phyloP scores from a whole-genome alignment of 2,113 vertebrate species.

The Helogale parvula region DNA sequence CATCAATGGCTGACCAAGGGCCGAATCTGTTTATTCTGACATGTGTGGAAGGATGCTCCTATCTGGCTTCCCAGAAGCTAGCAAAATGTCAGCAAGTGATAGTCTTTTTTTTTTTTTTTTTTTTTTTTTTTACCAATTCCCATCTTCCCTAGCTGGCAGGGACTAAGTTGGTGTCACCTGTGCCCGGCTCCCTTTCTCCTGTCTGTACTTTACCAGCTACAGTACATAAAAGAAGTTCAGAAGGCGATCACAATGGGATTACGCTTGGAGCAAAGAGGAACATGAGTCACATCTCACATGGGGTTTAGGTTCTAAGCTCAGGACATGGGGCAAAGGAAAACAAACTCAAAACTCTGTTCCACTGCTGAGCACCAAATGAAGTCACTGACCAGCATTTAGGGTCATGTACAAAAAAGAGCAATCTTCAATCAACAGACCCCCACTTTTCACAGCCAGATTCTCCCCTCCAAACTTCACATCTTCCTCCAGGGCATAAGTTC shows the following conservation, averaged over 20 bases:
- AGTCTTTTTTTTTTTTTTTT: background rate
- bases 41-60: background rate
- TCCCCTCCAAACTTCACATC: background rate
- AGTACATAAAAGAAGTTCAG: background rate
- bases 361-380: background rate
- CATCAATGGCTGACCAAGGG: background rate
- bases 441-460: background rate
- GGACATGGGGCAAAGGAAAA: background rate
- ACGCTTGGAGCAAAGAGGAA: background rate
- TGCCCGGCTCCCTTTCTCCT: background rate
- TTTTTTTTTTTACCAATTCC: background rate
- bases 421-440: background rate
- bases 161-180: background rate
- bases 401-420: background rate
- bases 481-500: background rate
- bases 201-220: background rate
- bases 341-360: background rate
- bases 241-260: background rate
- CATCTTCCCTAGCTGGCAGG: background rate
- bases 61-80: background rate
- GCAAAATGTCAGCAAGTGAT: background rate
- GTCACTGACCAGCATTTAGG: background rate
- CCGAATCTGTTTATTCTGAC: background rate
- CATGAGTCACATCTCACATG: background rate
- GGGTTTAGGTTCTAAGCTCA: background rate